Conservation (phyloP, 1,140 invertebrate species). For the Cotesia glomerata region DNA sequence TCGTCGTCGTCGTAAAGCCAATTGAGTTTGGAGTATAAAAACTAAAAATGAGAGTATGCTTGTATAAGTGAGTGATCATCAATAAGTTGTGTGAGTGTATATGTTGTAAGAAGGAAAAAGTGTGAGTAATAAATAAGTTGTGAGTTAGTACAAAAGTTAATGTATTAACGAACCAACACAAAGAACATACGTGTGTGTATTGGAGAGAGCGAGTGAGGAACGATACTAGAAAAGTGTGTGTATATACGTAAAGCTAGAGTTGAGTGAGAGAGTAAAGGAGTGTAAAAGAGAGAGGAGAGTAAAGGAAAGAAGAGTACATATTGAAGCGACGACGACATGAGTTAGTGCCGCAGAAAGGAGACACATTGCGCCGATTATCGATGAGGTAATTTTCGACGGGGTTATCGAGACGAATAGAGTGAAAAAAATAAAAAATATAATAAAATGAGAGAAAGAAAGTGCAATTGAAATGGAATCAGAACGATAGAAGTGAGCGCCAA, state of each 20-base stretch:
- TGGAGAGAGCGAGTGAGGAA: background rate
- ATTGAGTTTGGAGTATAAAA: slow-evolving; percentile 16
- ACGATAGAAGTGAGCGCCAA: slow-evolving; percentile 15
- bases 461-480: background rate
- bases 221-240: slow-evolving; percentile 7
- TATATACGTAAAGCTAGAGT: slow-evolving; percentile 28
- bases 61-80: slow-evolving; percentile 10
- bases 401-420: slow-evolving; percentile 12
- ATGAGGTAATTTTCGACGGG: slow-evolving; percentile 21
- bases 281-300: slow-evolving; percentile 23
- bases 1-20: slow-evolving; percentile 7
- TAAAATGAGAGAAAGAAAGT: background rate
- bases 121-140: background rate
- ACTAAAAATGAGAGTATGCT: background rate
- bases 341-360: slow-evolving; percentile 15
- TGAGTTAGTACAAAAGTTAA: too few species aligned
- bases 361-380: slow-evolving; percentile 23
- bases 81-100: background rate
- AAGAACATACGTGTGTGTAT: background rate
- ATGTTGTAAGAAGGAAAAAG: background rate
- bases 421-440: background rate
- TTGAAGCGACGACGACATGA: slow-evolving; percentile 31
- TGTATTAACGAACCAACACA: background rate
- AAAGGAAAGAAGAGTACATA: slow-evolving; percentile 25
- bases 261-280: slow-evolving; percentile 23